Evolutionary conservation across 2,797 vertebrate genomes (phyloP).

Genomic region (Limosa lapponica): DNA sequence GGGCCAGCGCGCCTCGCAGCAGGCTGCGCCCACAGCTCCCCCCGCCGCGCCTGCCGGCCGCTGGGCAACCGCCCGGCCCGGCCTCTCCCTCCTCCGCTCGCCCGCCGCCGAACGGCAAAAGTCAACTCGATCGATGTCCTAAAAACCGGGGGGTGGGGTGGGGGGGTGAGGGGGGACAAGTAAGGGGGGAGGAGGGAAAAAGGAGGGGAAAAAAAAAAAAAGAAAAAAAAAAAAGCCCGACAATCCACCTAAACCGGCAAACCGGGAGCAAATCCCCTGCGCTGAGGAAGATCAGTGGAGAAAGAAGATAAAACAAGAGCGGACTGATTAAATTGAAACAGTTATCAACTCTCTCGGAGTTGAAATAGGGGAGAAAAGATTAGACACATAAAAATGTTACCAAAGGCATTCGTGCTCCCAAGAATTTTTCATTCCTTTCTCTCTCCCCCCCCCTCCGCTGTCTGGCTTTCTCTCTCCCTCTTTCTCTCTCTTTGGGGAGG

Average conservation of each 20-base stretch:
- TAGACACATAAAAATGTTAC: conserved; percentile 69
- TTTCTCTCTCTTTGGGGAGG: conserved; percentile 11
- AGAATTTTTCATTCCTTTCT: conserved; percentile 69
- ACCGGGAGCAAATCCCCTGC: conserved; percentile 57
- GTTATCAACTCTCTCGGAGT: conserved; percentile 54
- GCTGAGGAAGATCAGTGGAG: conserved; percentile 49
- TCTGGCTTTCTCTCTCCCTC: background rate
- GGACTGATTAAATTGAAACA: conserved; percentile 48
- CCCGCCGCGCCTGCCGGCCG: conserved; percentile 48
- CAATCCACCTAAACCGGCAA: conserved; percentile 11
- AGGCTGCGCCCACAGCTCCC: conserved; percentile 45
- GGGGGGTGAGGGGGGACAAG: no score
- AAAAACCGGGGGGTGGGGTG: background rate
- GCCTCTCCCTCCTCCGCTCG: conserved; percentile 37
- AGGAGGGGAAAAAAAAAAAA: background rate
- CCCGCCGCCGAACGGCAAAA: conserved; percentile 58
- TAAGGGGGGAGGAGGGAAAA: no score
- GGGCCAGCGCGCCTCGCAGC: conserved; percentile 84
- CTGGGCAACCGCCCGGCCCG: conserved; percentile 50
- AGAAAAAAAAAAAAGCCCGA: background rate
- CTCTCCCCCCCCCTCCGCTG: background rate
- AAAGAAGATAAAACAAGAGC: conserved; percentile 62
- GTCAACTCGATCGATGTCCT: conserved; percentile 58
- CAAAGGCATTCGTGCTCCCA: conserved; percentile 85
- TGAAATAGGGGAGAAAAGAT: conserved; percentile 21